Percentiles rank a stretch among this genome's conserved stretches.
phyloP scores from a whole-genome alignment of 2,113 vertebrate genomes.

The Myrmecobius fasciatus region DNA sequence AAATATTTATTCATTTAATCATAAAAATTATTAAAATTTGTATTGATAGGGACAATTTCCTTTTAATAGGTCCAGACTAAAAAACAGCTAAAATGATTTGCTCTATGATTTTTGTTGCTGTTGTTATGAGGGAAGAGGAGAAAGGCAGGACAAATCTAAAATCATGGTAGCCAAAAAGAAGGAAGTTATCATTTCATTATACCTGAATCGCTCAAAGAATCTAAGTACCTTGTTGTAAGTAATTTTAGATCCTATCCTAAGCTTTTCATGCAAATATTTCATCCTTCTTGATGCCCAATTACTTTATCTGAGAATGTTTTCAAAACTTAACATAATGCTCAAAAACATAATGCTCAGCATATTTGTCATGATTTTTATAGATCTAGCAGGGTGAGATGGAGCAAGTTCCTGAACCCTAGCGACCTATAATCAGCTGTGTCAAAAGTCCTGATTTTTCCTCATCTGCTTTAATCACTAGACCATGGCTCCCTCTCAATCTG shows the following conservation, averaged over 20 bases:
- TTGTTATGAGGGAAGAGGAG: not conserved
- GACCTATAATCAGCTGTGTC: not conserved
- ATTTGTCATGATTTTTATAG: conserved; percentile 21
- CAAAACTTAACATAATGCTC: conserved; percentile 70
- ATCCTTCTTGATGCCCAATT: conserved; percentile 29
- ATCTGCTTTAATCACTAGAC: conserved; percentile 45
- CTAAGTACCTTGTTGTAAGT: not conserved
- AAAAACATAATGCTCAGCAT: conserved; percentile 67
- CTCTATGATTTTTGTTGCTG: not conserved
- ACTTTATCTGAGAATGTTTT: conserved; percentile 54
- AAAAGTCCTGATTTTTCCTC: conserved; percentile 40
- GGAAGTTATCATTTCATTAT: not conserved
- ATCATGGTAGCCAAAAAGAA: not conserved
- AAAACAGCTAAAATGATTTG: not conserved
- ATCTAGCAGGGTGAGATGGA: not conserved
- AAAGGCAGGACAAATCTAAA: not conserved
- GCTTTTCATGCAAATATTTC: not conserved
- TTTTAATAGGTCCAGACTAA: not conserved
- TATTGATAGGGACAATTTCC: not conserved
- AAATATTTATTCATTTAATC: not conserved
- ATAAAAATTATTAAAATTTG: not conserved
- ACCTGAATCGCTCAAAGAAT: not conserved
- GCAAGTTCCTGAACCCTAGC: conserved; percentile 1
- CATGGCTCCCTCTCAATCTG: not conserved
- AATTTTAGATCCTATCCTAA: conserved; percentile 10